Percentiles rank a stretch among this genome's conserved stretches.
phyloP scores from a whole-genome alignment of 2,888 invertebrate genomes.

The Zaprionus obscuricornis region DNA sequence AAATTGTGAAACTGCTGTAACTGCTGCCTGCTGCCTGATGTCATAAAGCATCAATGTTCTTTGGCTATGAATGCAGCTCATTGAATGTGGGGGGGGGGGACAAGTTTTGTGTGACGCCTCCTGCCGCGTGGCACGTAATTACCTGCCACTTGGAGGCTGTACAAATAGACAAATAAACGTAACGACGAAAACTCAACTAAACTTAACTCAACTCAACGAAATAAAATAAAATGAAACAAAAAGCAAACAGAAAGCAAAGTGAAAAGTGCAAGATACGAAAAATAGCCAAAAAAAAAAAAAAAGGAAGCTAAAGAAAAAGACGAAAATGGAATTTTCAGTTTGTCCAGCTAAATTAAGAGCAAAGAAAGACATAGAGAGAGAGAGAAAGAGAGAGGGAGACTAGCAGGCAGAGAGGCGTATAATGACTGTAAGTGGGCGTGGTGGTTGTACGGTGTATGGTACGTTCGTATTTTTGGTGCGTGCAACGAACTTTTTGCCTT shows the following conservation, averaged over 20 bases:
- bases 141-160: conserved; percentile 51
- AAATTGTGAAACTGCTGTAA: too few relatives aligned
- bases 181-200: too few relatives aligned
- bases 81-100: conserved; percentile 23
- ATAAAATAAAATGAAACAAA: conserved; percentile 21
- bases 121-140: conserved; percentile 44
- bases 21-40: conserved; percentile 21
- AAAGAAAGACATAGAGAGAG: neutral
- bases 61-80: conserved; percentile 27
- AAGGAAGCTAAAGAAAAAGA: neutral
- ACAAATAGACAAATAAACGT: conserved; percentile 24
- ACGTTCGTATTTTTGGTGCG: too few relatives aligned
- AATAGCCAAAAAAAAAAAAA: conserved; percentile 17
- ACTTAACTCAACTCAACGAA: too few relatives aligned
- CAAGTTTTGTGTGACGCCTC: conserved; percentile 29
- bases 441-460: conserved; percentile 1
- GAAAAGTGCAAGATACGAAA: conserved; percentile 54
- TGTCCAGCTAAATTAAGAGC: neutral
- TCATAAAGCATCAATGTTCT: conserved; percentile 47
- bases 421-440: neutral
- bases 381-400: neutral
- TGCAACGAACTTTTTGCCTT: conserved; percentile 47
- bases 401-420: neutral
- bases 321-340: conserved; percentile 22
- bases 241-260: conserved; percentile 30